Evolutionary conservation across 92 coral and sea anemone genomes (phyloP), one percentile per base, ranked within the genome.

Genomic region (Heliopora coerulea): DNA sequence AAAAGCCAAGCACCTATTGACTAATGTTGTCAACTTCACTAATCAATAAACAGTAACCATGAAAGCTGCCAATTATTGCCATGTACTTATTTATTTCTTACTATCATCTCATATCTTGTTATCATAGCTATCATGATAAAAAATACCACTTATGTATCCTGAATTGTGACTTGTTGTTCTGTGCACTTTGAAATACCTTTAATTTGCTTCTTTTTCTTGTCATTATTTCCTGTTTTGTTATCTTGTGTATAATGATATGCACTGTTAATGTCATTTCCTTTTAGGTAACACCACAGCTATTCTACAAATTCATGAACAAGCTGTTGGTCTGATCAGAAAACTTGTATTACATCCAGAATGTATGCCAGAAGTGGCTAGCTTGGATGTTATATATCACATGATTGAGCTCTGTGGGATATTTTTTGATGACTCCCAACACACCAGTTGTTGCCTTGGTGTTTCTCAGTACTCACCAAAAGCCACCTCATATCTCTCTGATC

Each of bases 341-440:
- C 88, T 92, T 49, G 78, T 88, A 24, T 60, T 87, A 69, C 83
- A 79, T 79, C 41, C 84, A 25, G 60, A 89, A 25, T 87, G 92
- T 66, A 96, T 87, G 80, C 64, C 81, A 30, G 91, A 89, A 42
- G 84, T 92, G 12, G 82, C 90, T 26, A 85, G 82, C 40, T 85
- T 85, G 52, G 96, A 96, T 11, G 80, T 84, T n/a, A 79, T 92
- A 23, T 83, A 88, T 24, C 85, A 74, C n/a, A 44, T 92, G 48
- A 80, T 92, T 8, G 49, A 83, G 46, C 82, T 92, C 63, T 89
- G 97, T 34, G 89, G 86, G 46, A 75, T 89, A 33, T 87, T 85
- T 65, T 81, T 82, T 61, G 82, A 87, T 11, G 59, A 48, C 48
- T 88, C 92, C 62, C 29, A 19, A 30, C 97, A 92, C 81, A 74